A percentile compares a stretch with the other conserved stretches of the same genome.
Conservation (phyloP, 2,797 vertebrate genomes). For the Vipera latastei region DNA sequence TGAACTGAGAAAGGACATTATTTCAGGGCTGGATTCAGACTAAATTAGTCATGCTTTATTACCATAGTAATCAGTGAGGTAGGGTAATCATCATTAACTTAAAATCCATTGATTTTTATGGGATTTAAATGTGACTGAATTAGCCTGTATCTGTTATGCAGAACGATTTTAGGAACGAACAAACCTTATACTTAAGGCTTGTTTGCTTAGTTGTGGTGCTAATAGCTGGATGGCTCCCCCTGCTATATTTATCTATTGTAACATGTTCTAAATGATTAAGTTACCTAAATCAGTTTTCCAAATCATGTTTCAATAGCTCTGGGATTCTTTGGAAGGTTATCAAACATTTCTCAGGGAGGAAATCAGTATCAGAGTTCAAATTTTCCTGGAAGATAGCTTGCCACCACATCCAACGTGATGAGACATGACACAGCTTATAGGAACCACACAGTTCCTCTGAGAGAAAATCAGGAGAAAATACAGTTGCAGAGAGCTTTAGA, state of each 20-base stretch:
- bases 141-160: not conserved
- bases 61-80: not conserved
- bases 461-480: not conserved
- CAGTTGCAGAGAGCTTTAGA: not conserved
- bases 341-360: not conserved
- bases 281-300: not conserved
- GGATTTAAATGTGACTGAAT: not conserved
- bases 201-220: not conserved
- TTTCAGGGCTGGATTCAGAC: not conserved
- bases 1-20: not conserved
- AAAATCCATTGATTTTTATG: not conserved
- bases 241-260: not conserved
- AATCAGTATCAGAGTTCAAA: not conserved
- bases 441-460: not conserved
- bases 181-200: not conserved
- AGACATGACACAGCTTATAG: not conserved
- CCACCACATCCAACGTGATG: not conserved
- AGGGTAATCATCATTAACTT: not conserved
- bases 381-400: not conserved
- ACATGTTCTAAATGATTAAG: not conserved
- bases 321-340: slow-evolving; percentile 1
- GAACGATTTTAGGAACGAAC: not conserved
- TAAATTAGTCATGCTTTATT: not conserved
- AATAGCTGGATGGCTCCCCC: not conserved
- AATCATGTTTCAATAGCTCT: not conserved